Evolutionary conservation across 2,113 vertebrate species (phyloP).

Genomic region (Pongo pygmaeus): DNA sequence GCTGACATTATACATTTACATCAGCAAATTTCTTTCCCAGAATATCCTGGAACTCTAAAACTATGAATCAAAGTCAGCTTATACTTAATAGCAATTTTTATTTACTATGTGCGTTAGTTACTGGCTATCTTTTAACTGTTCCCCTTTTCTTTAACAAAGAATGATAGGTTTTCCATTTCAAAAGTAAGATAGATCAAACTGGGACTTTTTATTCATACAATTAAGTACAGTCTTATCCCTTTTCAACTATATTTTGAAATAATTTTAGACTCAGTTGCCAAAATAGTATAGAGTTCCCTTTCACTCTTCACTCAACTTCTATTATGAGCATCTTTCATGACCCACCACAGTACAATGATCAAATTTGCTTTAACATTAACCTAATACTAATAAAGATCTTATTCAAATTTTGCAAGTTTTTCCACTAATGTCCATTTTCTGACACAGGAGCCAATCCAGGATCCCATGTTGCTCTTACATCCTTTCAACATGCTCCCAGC

Average conservation of each 20-base stretch:
- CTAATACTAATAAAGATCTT: not conserved
- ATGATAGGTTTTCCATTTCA: not conserved
- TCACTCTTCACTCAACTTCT: not conserved
- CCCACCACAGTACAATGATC: not conserved
- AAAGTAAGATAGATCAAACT: conserved; percentile 16
- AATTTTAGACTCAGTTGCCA: not conserved
- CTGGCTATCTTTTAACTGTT: not conserved
- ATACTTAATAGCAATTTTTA: not conserved
- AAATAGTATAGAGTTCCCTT: not conserved
- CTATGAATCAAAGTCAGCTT: not conserved
- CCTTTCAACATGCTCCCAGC: not conserved
- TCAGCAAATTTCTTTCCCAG: not conserved
- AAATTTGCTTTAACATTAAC: not conserved
- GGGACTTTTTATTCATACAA: not conserved
- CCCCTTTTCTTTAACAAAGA: not conserved
- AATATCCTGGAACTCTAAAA: conserved; percentile 5
- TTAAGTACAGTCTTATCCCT: not conserved
- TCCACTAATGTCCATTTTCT: not conserved
- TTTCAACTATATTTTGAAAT: conserved; percentile 32
- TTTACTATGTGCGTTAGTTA: not conserved
- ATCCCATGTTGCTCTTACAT: not conserved
- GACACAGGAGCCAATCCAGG: not conserved
- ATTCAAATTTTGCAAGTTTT: not conserved
- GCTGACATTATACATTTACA: not conserved
- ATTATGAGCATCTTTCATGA: not conserved